Conservation (phyloP, 2,888 invertebrate species). For the Thymelicus acteon region DNA sequence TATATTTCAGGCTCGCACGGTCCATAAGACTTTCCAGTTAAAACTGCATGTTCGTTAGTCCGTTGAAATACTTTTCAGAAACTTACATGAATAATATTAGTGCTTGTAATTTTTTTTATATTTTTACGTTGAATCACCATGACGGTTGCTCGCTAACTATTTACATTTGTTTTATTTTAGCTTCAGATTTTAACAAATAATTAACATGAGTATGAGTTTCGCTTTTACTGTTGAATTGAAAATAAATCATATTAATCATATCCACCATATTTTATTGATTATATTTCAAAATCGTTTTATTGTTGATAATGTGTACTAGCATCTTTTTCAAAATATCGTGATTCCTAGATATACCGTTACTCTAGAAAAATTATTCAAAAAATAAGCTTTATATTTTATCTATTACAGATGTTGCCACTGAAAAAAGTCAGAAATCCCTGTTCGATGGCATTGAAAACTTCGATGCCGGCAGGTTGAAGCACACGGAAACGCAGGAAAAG, state of each 20-base stretch:
- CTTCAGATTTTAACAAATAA: slow-evolving; percentile 43
- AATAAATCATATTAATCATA: too few relatives aligned
- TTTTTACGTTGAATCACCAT: too few relatives aligned
- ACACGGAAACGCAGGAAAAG: slow-evolving; percentile 96
- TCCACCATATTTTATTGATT: too few relatives aligned
- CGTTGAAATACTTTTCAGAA: not conserved
- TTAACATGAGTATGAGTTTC: slow-evolving; percentile 53
- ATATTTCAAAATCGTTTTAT: not conserved
- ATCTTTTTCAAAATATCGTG: not conserved
- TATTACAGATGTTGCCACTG: slow-evolving; percentile 92
- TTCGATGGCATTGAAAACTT: slow-evolving; percentile 95
- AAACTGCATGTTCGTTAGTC: not conserved
- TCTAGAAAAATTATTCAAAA: not conserved
- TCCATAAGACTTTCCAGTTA: not conserved
- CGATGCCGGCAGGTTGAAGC: slow-evolving; percentile 93
- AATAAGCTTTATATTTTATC: slow-evolving; percentile 40
- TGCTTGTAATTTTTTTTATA: too few relatives aligned
- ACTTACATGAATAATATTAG: not conserved
- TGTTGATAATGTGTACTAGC: too few relatives aligned
- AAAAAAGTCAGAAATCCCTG: slow-evolving; percentile 93
- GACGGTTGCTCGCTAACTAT: not conserved
- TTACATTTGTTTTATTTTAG: not conserved
- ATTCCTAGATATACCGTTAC: not conserved
- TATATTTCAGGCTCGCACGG: not conserved
- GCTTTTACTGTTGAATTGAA: too few relatives aligned